Conservation (phyloP, 2,113 vertebrate genomes). For the Urocynchramus pylzowi region DNA sequence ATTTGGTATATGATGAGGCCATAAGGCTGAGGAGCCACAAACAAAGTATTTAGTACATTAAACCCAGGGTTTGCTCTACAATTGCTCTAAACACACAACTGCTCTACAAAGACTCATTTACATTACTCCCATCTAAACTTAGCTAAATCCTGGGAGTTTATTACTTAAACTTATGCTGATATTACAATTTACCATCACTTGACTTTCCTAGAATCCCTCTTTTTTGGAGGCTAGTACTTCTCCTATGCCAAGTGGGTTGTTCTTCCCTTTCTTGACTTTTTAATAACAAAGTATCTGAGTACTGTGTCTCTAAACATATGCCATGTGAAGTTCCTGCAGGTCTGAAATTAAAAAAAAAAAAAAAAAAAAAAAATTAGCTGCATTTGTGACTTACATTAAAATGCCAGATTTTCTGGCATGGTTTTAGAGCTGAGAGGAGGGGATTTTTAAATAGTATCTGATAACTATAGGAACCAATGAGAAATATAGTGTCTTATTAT, state of each 20-base stretch:
- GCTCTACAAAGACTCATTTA: neutral
- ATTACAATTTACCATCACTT: neutral
- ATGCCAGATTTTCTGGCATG: neutral
- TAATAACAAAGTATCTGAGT: neutral
- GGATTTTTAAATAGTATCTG: constrained; percentile 28
- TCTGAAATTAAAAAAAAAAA: neutral
- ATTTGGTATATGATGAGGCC: neutral
- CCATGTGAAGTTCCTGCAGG: neutral
- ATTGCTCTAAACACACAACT: neutral
- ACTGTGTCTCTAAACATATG: neutral
- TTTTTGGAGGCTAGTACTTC: neutral
- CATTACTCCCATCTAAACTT: neutral
- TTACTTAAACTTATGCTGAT: neutral
- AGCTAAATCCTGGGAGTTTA: neutral
- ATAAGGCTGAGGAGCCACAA: neutral
- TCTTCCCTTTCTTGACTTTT: neutral
- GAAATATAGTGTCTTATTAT: neutral
- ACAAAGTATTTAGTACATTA: neutral
- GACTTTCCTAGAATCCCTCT: neutral
- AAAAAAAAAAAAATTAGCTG: neutral
- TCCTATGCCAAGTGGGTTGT: neutral
- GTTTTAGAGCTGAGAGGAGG: neutral
- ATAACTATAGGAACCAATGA: constrained; percentile 8
- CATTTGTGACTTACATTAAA: neutral
- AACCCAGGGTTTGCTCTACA: neutral